phyloP scores from a whole-genome alignment of 2,888 invertebrate genomes.

The Mechanitis mazaeus region DNA sequence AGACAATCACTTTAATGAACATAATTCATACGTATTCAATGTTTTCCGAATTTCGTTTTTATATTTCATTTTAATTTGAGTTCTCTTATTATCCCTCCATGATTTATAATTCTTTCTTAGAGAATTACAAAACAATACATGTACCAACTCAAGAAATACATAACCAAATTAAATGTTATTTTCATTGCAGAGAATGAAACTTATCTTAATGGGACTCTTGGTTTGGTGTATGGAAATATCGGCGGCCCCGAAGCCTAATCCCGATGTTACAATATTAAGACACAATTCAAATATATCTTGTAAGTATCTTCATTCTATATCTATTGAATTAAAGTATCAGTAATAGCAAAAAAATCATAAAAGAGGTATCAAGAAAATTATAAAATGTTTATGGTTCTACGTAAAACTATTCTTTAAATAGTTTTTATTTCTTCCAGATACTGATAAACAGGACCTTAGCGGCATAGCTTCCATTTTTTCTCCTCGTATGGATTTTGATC shows the following conservation, averaged over 20 bases:
- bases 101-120: too few species aligned
- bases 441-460: slow-evolving; percentile 41
- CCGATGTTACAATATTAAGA: slow-evolving; percentile 26
- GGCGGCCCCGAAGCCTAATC: slow-evolving; percentile 28
- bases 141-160: too few species aligned
- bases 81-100: not conserved
- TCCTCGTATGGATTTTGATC: slow-evolving; percentile 88
- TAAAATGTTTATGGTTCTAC: not conserved
- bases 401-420: not conserved
- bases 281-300: slow-evolving; percentile 35
- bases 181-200: slow-evolving; percentile 33
- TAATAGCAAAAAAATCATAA: too few species aligned
- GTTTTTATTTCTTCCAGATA: slow-evolving; percentile 45
- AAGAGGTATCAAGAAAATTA: too few species aligned
- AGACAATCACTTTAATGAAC: slow-evolving; percentile 2
- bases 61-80: not conserved
- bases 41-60: not conserved
- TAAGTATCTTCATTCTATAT: slow-evolving; percentile 22
- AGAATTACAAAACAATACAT: too few species aligned
- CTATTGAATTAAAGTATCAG: too few species aligned
- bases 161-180: too few species aligned
- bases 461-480: slow-evolving; percentile 74
- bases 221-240: slow-evolving; percentile 28
- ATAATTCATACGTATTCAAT: not conserved
- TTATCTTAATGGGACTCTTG: slow-evolving; percentile 26